phyloP scores from a whole-genome alignment of 1,140 invertebrate genomes.

The Halyomorpha halys region DNA sequence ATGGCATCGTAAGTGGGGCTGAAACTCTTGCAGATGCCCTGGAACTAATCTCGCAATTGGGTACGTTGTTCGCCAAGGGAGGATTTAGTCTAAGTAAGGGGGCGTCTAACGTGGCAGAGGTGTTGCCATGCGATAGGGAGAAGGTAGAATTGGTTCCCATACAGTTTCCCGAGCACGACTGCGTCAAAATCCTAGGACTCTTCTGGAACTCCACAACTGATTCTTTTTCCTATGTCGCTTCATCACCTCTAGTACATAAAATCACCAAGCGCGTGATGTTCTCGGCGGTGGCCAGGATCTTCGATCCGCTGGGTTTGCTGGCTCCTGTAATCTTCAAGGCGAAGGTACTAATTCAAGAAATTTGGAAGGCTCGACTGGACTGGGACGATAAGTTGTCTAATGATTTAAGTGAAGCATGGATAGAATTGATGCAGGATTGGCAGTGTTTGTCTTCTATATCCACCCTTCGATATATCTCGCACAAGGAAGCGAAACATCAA shows the following conservation, averaged over 20 bases:
- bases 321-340: slow-evolving; percentile 33
- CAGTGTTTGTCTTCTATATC: neutral
- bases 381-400: slow-evolving; percentile 29
- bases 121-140: neutral
- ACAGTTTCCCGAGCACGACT: neutral
- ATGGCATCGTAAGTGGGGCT: slow-evolving; percentile 37
- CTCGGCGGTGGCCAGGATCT: slow-evolving; percentile 35
- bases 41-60: slow-evolving; percentile 25
- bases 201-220: slow-evolving; percentile 26
- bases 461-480: slow-evolving; percentile 3
- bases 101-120: neutral
- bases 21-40: slow-evolving; percentile 25
- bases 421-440: slow-evolving; percentile 25
- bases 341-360: slow-evolving; percentile 31
- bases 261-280: slow-evolving; percentile 33
- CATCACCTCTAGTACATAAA: neutral
- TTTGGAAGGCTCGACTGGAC: slow-evolving; percentile 30
- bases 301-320: slow-evolving; percentile 37
- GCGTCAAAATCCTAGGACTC: slow-evolving; percentile 25
- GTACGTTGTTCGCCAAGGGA: slow-evolving; percentile 21
- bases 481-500: slow-evolving; percentile 21
- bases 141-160: neutral
- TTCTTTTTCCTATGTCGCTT: slow-evolving; percentile 12
- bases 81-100: slow-evolving; percentile 29
- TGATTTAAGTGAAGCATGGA: slow-evolving; percentile 23